Evolutionary conservation across 2,888 invertebrate species (phyloP).

Genomic region (Perithous albicinctus): DNA sequence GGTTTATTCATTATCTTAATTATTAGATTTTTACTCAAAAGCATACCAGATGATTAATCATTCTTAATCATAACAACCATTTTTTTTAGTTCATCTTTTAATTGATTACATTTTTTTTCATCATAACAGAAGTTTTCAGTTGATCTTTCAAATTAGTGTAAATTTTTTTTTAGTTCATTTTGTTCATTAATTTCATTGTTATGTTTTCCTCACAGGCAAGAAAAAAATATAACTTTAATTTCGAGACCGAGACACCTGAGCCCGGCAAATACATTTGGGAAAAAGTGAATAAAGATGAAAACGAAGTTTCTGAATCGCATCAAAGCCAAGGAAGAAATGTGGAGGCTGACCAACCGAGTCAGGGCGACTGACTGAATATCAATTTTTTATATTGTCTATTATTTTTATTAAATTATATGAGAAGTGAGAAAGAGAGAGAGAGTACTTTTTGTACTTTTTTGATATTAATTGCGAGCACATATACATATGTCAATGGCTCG

Average conservation of each 20-base stretch:
- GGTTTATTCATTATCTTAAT: conserved; percentile 68
- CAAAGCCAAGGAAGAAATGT: background rate
- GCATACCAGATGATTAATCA: no score
- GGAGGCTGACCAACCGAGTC: background rate
- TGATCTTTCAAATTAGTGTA: no score
- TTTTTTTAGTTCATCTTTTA: no score
- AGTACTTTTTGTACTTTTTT: conserved; percentile 4
- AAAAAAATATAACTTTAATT: conserved; percentile 87
- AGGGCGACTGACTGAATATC: background rate
- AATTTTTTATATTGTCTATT: background rate
- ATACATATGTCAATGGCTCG: background rate
- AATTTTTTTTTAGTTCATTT: no score
- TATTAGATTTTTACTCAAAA: no score
- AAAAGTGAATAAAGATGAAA: conserved; percentile 73
- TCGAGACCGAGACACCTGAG: conserved; percentile 85
- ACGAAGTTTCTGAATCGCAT: conserved; percentile 44
- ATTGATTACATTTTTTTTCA: no score
- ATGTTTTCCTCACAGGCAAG: conserved; percentile 77
- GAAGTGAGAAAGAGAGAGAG: background rate
- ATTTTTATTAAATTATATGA: background rate
- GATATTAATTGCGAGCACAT: background rate
- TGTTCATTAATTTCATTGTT: no score
- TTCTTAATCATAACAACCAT: no score
- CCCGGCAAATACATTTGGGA: conserved; percentile 86
- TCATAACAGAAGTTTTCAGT: no score